These are phyloP conservation scores for Monochamus saltuarius DNA, from an alignment of 1,140 invertebrate genomes.

Conservation along the genomic window DNA sequence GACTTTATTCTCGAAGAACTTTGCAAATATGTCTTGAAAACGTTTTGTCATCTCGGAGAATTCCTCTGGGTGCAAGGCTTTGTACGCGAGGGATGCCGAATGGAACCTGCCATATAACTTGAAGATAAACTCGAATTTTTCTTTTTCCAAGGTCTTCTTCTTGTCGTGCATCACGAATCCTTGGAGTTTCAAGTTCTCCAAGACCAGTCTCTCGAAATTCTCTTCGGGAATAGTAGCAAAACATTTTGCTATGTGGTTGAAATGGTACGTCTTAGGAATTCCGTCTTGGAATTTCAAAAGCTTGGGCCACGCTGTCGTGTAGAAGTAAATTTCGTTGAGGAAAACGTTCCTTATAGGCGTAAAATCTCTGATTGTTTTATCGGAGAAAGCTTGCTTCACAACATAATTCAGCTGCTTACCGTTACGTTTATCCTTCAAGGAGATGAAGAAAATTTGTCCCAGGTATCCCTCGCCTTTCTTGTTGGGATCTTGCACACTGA, in stretches of 20 bases:
- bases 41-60: background rate
- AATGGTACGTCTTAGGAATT: background rate
- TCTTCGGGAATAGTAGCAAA: background rate
- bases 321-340: conserved; percentile 9
- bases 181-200: conserved; percentile 3
- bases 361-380: background rate
- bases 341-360: background rate
- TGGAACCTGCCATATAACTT: conserved; percentile 6
- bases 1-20: too few relatives aligned
- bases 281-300: background rate
- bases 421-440: background rate
- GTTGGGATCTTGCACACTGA: background rate
- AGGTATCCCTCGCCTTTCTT: conserved; percentile 1
- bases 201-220: background rate
- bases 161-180: conserved; percentile 2
- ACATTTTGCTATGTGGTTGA: background rate
- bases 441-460: conserved; percentile 2
- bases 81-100: background rate
- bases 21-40: background rate
- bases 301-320: background rate
- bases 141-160: background rate
- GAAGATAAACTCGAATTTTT: background rate
- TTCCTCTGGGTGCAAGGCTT: background rate
- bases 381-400: background rate
- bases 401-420: background rate